Percentiles rank a stretch among this genome's conserved stretches.
Conservation (phyloP, 2,888 invertebrate species). For the Anoncus sp. region DNA sequence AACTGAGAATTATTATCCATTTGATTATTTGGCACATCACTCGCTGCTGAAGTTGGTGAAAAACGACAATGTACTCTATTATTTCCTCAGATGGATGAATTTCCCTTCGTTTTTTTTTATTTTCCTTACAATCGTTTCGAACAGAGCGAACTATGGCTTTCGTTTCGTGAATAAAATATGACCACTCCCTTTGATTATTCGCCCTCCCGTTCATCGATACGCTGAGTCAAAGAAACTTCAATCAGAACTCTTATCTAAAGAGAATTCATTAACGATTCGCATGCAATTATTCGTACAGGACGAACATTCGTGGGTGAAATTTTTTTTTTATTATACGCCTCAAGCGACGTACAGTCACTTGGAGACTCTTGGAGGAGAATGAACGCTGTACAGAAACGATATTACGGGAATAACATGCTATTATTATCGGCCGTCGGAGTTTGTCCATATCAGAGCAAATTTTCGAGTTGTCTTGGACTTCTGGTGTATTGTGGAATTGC, state of each 20-base stretch:
- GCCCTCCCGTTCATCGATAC: neutral
- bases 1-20: too few relatives aligned
- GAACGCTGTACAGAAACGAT: conserved; percentile 8
- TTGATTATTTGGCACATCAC: too few relatives aligned
- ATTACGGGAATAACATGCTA: conserved; percentile 20
- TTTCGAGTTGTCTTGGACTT: neutral
- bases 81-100: neutral
- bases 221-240: neutral
- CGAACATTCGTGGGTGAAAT: too few relatives aligned
- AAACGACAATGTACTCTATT: too few relatives aligned
- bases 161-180: conserved; percentile 8
- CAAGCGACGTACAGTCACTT: conserved; percentile 5
- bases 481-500: conserved; percentile 14
- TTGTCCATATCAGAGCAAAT: conserved; percentile 33
- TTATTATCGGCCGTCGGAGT: conserved; percentile 24
- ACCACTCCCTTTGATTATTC: conserved; percentile 17
- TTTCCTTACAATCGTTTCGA: neutral
- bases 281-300: too few relatives aligned
- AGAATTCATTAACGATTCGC: too few relatives aligned
- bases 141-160: neutral
- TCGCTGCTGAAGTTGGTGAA: conserved; percentile 3
- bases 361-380: neutral
- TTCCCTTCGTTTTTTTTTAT: conserved; percentile 16
- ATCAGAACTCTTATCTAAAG: neutral
- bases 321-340: too few relatives aligned